Evolutionary conservation across 2,888 invertebrate genomes (phyloP).

Genomic region (Anthophora plumipes): DNA sequence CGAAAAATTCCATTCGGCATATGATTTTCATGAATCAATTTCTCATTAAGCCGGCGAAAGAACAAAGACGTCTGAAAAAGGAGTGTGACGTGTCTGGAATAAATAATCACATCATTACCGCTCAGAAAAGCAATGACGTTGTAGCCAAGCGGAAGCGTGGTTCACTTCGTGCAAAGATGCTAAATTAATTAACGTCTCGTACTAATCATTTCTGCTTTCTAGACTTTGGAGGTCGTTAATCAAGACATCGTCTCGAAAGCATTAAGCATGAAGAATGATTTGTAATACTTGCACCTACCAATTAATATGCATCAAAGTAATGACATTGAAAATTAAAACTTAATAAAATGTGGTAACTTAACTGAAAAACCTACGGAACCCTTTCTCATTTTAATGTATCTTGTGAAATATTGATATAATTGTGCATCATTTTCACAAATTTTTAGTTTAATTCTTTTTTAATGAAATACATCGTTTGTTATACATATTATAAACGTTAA

Average conservation of each 20-base stretch:
- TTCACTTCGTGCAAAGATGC: slow-evolving; percentile 58
- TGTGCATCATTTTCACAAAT: no score
- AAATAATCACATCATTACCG: slow-evolving; percentile 37
- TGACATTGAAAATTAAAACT: background rate
- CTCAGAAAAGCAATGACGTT: slow-evolving; percentile 45
- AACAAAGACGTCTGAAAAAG: slow-evolving; percentile 10
- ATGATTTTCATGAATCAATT: slow-evolving; percentile 4
- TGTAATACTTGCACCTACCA: background rate
- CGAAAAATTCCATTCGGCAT: background rate
- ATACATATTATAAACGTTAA: background rate
- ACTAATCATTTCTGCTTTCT: slow-evolving; percentile 49
- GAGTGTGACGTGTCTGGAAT: slow-evolving; percentile 26
- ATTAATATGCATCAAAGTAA: no score
- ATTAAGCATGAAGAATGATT: slow-evolving; percentile 1
- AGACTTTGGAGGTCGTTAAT: slow-evolving; percentile 36
- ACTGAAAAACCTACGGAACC: background rate
- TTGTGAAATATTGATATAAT: no score
- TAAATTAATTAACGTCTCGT: slow-evolving; percentile 69
- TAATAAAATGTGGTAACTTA: background rate
- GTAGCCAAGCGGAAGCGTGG: slow-evolving; percentile 75
- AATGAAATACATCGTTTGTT: background rate
- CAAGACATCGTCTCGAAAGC: background rate
- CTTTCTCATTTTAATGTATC: background rate
- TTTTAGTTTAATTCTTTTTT: no score
- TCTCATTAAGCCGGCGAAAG: background rate